These are phyloP conservation scores for Protonemura montana DNA, from an alignment of 2,888 invertebrate genomes.

Conservation along the genomic window DNA sequence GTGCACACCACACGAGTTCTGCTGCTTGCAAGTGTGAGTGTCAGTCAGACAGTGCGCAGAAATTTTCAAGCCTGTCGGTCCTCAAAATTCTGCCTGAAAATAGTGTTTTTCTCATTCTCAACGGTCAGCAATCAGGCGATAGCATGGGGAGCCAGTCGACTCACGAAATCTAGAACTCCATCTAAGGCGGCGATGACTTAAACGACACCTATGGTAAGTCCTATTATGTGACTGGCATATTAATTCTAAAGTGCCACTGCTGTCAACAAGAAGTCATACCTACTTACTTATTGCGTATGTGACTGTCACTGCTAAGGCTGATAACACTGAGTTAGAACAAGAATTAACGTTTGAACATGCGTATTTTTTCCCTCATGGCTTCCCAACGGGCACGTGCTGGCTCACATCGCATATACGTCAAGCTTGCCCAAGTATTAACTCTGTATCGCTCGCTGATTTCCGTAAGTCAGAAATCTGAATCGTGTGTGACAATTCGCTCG, in stretches of 20 bases:
- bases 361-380: too few species aligned
- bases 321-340: neutral
- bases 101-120: neutral
- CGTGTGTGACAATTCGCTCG: neutral
- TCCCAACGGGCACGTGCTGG: neutral
- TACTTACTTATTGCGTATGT: neutral
- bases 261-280: neutral
- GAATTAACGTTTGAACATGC: too few species aligned
- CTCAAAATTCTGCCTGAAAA: neutral
- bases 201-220: neutral
- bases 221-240: neutral
- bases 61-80: neutral
- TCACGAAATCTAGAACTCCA: neutral
- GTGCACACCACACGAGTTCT: neutral
- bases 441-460: neutral
- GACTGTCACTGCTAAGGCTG: neutral
- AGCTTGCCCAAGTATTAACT: neutral
- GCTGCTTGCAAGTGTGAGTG: neutral
- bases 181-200: neutral
- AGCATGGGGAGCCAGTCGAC: neutral
- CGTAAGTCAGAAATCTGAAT: neutral
- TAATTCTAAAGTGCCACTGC: neutral
- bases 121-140: neutral
- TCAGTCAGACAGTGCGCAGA: neutral
- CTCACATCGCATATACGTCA: neutral